phyloP scores from a whole-genome alignment of 2,888 invertebrate species.

The Matsumyia berberina region DNA sequence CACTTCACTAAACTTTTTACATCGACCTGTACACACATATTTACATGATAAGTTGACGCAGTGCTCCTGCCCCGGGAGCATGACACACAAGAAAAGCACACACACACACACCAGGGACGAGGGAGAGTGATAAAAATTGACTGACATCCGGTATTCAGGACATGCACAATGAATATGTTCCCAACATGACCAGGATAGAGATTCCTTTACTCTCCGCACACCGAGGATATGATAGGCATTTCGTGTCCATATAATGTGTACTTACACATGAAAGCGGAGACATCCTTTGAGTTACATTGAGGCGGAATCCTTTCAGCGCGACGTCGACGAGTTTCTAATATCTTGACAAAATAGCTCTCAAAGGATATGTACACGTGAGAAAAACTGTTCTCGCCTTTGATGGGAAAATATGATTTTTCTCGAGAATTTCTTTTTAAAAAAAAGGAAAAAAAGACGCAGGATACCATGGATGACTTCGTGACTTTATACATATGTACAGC shows the following conservation, averaged over 20 bases:
- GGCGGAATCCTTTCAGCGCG: slow-evolving; percentile 66
- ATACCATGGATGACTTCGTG: slow-evolving; percentile 23
- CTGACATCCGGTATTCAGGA: slow-evolving; percentile 75
- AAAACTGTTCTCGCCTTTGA: slow-evolving; percentile 41
- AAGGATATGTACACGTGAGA: slow-evolving; percentile 57
- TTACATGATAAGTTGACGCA: slow-evolving; percentile 42
- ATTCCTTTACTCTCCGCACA: slow-evolving; percentile 38
- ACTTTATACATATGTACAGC: slow-evolving; percentile 28
- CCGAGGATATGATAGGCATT: slow-evolving; percentile 58
- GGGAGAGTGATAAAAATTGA: slow-evolving; percentile 67
- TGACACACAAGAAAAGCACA: slow-evolving; percentile 2
- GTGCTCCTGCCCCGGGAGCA: not conserved
- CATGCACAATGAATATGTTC: slow-evolving; percentile 74
- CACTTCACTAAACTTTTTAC: slow-evolving; percentile 73
- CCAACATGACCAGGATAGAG: slow-evolving; percentile 71
- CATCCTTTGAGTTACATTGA: slow-evolving; percentile 63
- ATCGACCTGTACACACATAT: slow-evolving; percentile 32
- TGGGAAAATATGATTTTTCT: slow-evolving; percentile 60
- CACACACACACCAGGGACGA: not conserved
- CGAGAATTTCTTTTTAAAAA: slow-evolving; percentile 29
- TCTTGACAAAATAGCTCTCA: slow-evolving; percentile 59
- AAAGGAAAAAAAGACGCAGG: not conserved
- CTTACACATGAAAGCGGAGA: slow-evolving; percentile 33
- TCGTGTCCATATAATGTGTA: slow-evolving; percentile 59
- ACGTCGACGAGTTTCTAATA: slow-evolving; percentile 49